These are phyloP conservation scores for Anoplolepis gracilipes DNA, from an alignment of 1,140 invertebrate genomes.

Conservation along the genomic window DNA sequence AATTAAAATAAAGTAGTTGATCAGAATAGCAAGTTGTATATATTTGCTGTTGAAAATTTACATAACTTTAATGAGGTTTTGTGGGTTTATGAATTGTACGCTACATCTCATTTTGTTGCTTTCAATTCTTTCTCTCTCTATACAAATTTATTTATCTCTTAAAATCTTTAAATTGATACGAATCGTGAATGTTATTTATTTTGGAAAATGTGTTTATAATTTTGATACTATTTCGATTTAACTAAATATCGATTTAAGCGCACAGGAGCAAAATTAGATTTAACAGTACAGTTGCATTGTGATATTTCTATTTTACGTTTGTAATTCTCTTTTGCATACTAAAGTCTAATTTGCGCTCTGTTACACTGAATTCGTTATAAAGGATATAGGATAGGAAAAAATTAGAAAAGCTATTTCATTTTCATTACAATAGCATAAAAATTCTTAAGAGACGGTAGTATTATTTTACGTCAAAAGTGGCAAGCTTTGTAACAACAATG, in stretches of 20 bases:
- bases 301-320: slow-evolving; percentile 4
- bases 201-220: background rate
- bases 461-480: background rate
- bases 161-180: background rate
- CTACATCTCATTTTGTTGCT: background rate
- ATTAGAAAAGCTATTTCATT: background rate
- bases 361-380: background rate
- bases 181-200: slow-evolving; percentile 3
- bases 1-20: background rate
- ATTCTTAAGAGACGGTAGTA: background rate
- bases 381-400: background rate
- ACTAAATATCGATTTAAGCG: slow-evolving; percentile 4
- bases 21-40: background rate
- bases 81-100: background rate
- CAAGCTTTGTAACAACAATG: slow-evolving; percentile 20
- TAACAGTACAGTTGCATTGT: slow-evolving; percentile 8
- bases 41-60: slow-evolving; percentile 1
- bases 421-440: background rate
- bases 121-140: background rate
- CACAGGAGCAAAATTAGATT: slow-evolving; percentile 34
- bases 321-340: slow-evolving; percentile 22
- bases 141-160: background rate
- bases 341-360: slow-evolving; percentile 27
- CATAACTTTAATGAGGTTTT: slow-evolving; percentile 19
- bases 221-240: background rate